Evolutionary conservation across 1,140 invertebrate species (phyloP).

Genomic region (Catajapyx aquilonaris): DNA sequence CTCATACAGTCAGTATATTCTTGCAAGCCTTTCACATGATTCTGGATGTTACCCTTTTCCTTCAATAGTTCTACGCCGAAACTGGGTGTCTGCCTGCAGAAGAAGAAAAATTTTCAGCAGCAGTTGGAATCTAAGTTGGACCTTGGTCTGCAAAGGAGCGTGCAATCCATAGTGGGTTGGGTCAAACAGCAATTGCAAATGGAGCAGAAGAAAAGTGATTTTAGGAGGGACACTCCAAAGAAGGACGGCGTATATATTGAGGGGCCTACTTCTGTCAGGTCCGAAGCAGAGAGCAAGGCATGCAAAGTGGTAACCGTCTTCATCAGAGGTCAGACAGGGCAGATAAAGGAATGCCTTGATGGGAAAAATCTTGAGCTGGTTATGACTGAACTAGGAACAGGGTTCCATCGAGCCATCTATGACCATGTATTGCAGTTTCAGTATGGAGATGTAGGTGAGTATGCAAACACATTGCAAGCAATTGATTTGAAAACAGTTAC

Average conservation of each 20-base stretch:
- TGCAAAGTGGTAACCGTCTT: conserved; percentile 73
- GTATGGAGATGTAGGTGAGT: conserved; percentile 73
- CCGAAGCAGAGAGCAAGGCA: too few species aligned
- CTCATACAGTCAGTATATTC: conserved; percentile 47
- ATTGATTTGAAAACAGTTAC: conserved; percentile 4
- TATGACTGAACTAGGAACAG: conserved; percentile 66
- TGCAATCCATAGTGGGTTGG: conserved; percentile 76
- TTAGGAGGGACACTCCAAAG: too few species aligned
- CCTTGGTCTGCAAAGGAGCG: conserved; percentile 53
- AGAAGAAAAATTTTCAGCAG: conserved; percentile 65
- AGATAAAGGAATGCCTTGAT: conserved; percentile 68
- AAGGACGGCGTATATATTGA: too few species aligned
- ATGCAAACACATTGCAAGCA: conserved; percentile 4
- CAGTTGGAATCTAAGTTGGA: conserved; percentile 84
- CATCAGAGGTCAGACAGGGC: conserved; percentile 48
- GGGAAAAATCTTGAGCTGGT: conserved; percentile 80
- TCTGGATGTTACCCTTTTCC: too few species aligned
- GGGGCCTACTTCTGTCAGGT: too few species aligned
- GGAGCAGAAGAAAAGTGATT: conserved; percentile 92
- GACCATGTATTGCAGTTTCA: conserved; percentile 89
- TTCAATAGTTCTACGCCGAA: conserved; percentile 49
- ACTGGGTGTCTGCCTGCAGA: conserved; percentile 66
- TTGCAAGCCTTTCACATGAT: too few species aligned
- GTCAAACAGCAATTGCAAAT: conserved; percentile 71
- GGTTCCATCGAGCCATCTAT: conserved; percentile 83